Percentiles rank a stretch among this genome's conserved stretches.
These are phyloP conservation scores for Tonatia bakeri DNA, from an alignment of 2,113 vertebrate species.

Conservation along the genomic window DNA sequence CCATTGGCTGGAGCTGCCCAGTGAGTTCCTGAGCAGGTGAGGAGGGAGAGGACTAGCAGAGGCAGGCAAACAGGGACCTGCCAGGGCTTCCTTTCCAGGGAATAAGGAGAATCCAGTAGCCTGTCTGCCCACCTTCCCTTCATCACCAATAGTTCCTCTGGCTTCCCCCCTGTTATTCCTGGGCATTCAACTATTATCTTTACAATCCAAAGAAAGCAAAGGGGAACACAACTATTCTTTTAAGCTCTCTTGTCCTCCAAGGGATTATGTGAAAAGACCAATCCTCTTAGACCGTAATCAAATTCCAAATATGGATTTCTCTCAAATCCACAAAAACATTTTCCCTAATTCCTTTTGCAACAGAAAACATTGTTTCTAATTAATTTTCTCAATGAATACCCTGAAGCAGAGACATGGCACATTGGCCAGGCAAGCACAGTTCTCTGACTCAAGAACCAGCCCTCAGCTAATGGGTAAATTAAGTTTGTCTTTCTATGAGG, in stretches of 20 bases:
- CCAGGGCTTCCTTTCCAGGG: background rate
- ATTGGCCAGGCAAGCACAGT: background rate
- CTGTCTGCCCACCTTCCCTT: background rate
- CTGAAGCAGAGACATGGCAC: background rate
- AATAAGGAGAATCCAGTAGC: background rate
- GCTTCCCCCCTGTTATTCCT: background rate
- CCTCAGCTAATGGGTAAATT: background rate
- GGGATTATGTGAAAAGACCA: background rate
- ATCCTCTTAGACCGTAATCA: background rate
- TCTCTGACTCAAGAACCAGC: background rate
- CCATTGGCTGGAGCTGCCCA: rapidly evolving
- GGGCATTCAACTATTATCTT: background rate
- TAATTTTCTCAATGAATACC: background rate
- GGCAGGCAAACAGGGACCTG: too few relatives aligned
- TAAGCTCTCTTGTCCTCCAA: background rate
- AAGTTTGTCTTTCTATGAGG: background rate
- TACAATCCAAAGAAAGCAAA: background rate
- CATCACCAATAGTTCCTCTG: background rate
- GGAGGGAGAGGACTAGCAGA: background rate
- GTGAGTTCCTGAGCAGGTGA: background rate
- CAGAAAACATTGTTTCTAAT: background rate
- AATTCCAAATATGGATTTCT: background rate
- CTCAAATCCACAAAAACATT: background rate
- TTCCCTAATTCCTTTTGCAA: background rate
- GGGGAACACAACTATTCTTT: background rate